Base-by-base conservation (phyloP, 2,888 invertebrate species). In the Andrena bicolor region DNA sequence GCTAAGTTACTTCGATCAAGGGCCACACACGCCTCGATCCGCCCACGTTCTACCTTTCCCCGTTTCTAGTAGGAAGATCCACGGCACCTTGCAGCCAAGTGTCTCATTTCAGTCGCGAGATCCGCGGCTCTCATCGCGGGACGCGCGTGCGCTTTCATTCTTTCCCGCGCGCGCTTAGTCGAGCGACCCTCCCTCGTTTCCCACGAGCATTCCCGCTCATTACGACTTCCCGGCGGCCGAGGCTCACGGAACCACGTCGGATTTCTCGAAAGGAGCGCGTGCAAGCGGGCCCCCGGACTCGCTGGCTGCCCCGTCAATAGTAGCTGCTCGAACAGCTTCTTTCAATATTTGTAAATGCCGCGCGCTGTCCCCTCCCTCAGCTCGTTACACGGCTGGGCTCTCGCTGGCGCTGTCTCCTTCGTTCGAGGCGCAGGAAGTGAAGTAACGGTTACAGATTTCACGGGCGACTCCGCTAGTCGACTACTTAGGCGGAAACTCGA, bases 161-260 rank as follows among this genome's bases (percentile, higher is more conserved):
- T 82, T 82, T 85, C 84, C 79, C 69, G 69, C 69, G 81, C 68
- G 68, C 68, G 78, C 63, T 73, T 82, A 71, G 61, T 49, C 83
- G 63, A 64, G 16, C 48, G 51, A 20, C 66, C 69, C 78, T 84
- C 83, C 83, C 74, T 58, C 73, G 76, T 85, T 93, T 93, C 93
- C 93, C 93, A 93, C 93, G 92, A 85, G 82, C 69, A 35, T 58
- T 58, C 69, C 69, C 85, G 87, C 90, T 93, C 91, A 92, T 93
- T 93, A 93, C 88, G 88, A 92, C 92, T 92, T 93, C 92, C 92
- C 92, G 92, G 88, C 35, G 61, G 30, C 61, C 30, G 74, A 63
- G 90, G 83, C 82, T 16, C 81, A 82, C 74, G 63, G 76, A 68
- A 49, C 63, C 64, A 87, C 69, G 85, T 84, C 81, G 58, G 74